phyloP scores from a whole-genome alignment of 2,888 invertebrate genomes.

The Ametastegia equiseti region DNA sequence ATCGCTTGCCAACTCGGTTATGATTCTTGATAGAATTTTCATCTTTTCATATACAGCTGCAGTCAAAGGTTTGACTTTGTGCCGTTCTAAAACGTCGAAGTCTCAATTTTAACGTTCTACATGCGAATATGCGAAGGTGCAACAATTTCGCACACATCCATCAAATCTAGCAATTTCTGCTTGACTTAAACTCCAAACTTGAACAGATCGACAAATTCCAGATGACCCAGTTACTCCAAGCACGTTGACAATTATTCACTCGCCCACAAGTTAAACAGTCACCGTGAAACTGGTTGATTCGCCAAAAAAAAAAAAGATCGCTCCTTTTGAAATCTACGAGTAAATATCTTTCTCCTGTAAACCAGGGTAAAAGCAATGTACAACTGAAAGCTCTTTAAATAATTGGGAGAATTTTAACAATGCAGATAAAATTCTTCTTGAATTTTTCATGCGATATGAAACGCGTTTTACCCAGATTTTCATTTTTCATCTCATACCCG shows the following conservation, averaged over 20 bases:
- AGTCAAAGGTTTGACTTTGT: background rate
- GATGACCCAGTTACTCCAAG: background rate
- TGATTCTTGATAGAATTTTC: constrained; percentile 30
- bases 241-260: background rate
- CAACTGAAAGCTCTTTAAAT: background rate
- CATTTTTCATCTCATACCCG: background rate
- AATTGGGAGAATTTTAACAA: background rate
- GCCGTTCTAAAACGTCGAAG: background rate
- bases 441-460: background rate
- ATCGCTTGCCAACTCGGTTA: constrained; percentile 18
- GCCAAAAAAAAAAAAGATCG: background rate
- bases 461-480: background rate
- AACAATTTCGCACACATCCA: background rate
- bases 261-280: background rate
- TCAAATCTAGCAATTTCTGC: background rate
- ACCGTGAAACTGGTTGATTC: background rate
- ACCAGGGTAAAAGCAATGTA: background rate
- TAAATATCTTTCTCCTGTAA: too few species aligned
- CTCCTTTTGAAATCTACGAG: background rate
- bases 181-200: background rate
- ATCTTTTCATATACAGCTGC: background rate
- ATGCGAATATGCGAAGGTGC: background rate
- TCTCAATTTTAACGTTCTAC: background rate
- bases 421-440: background rate
- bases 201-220: background rate